A percentile compares a stretch with the other conserved stretches of the same genome.
These are phyloP conservation scores for Leptonema lineaticorne DNA, from an alignment of 1,140 invertebrate genomes.

Conservation along the genomic window DNA sequence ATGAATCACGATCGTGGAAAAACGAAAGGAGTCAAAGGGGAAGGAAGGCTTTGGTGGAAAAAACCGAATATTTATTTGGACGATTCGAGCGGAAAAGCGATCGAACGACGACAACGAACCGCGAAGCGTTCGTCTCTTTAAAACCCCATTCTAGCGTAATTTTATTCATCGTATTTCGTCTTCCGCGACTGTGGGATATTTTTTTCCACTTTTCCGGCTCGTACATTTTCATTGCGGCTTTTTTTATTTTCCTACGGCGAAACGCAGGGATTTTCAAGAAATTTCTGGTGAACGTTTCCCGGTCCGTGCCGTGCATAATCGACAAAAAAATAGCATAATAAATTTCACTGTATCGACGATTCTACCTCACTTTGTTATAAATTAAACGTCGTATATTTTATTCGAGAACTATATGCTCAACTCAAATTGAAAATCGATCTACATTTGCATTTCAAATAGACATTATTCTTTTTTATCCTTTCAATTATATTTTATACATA, in stretches of 20 bases:
- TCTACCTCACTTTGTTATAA: too few relatives aligned
- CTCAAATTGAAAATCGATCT: too few relatives aligned
- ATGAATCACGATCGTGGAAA: background rate
- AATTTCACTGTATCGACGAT: too few relatives aligned
- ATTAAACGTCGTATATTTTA: too few relatives aligned
- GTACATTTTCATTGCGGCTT: slow-evolving; percentile 5
- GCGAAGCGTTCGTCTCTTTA: slow-evolving; percentile 16
- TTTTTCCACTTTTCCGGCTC: background rate
- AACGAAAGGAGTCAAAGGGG: background rate
- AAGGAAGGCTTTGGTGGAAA: background rate
- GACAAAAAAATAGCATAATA: too few relatives aligned
- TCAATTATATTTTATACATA: too few relatives aligned
- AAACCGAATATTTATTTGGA: slow-evolving; percentile 15
- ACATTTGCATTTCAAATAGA: too few relatives aligned
- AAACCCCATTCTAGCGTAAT: slow-evolving; percentile 17
- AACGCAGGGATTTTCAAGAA: background rate
- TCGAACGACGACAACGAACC: slow-evolving; percentile 19
- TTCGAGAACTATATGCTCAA: too few relatives aligned
- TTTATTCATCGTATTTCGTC: slow-evolving; percentile 23
- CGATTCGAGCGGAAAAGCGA: slow-evolving; percentile 15
- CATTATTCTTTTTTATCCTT: too few relatives aligned
- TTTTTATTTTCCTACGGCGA: background rate
- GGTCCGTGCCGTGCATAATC: too few relatives aligned
- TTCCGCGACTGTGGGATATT: background rate
- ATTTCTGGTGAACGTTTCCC: too few relatives aligned